Percentiles rank a stretch among this genome's conserved stretches.
Conservation (phyloP, 2,888 invertebrate genomes). For the Rambutsinella grinnellia region DNA sequence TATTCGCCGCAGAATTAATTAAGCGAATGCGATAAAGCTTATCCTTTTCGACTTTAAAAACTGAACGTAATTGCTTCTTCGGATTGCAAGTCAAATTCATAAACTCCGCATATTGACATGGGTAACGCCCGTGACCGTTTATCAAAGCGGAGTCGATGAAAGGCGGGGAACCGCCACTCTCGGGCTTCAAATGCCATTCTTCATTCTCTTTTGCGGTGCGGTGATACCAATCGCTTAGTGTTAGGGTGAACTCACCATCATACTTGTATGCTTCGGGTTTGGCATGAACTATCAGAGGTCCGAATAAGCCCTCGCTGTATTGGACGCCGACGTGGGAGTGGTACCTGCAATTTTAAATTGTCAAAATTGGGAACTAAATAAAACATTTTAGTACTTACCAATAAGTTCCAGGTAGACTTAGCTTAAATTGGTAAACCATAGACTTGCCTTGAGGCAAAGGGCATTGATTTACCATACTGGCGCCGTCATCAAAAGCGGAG, state of each 20-base stretch:
- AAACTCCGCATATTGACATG: slow-evolving; percentile 34
- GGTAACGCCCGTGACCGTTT: slow-evolving; percentile 58
- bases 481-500: slow-evolving; percentile 54
- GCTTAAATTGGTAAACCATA: slow-evolving; percentile 39
- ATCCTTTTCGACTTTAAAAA: slow-evolving; percentile 15
- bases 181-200: slow-evolving; percentile 29
- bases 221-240: slow-evolving; percentile 59
- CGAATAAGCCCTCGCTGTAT: slow-evolving; percentile 59
- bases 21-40: slow-evolving; percentile 50
- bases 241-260: slow-evolving; percentile 49
- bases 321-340: slow-evolving; percentile 58
- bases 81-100: slow-evolving; percentile 22
- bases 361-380: neutral
- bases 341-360: slow-evolving; percentile 27
- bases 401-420: slow-evolving; percentile 51
- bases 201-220: slow-evolving; percentile 50
- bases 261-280: slow-evolving; percentile 7
- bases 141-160: slow-evolving; percentile 50
- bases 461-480: slow-evolving; percentile 52
- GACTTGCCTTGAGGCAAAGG: slow-evolving; percentile 33
- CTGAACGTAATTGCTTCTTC: slow-evolving; percentile 10
- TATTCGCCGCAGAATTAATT: slow-evolving; percentile 43
- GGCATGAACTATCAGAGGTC: slow-evolving; percentile 45
- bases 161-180: slow-evolving; percentile 28
- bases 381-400: too few species aligned